Conservation (phyloP, 2,797 vertebrate genomes). For the Gymnopithys bicolor region DNA sequence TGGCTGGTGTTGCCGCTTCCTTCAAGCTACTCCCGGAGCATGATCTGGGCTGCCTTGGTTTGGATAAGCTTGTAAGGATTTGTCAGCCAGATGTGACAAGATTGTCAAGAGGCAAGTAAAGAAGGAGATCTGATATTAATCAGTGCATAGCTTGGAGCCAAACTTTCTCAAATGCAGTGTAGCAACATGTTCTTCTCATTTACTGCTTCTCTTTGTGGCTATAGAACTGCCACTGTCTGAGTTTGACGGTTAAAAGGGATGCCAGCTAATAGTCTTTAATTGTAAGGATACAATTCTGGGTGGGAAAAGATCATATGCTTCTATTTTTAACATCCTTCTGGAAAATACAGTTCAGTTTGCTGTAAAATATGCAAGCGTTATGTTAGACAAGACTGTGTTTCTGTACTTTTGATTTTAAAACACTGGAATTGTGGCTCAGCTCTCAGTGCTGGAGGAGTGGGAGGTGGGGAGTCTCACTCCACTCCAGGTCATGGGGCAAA, state of each 20-base stretch:
- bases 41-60: conserved; percentile 80
- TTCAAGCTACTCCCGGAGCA: conserved; percentile 81
- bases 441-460: neutral
- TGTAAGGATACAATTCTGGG: conserved; percentile 62
- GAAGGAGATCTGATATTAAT: conserved; percentile 91
- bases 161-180: conserved; percentile 89
- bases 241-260: conserved; percentile 78
- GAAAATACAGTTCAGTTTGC: conserved; percentile 31
- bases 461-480: neutral
- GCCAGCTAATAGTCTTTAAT: conserved; percentile 75
- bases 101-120: conserved; percentile 86
- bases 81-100: conserved; percentile 94
- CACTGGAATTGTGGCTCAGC: conserved; percentile 1
- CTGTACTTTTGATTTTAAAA: conserved; percentile 43
- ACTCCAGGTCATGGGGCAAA: conserved; percentile 7
- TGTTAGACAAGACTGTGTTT: neutral
- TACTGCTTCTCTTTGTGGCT: conserved; percentile 83
- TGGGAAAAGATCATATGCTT: conserved; percentile 46
- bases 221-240: conserved; percentile 77
- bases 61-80: conserved; percentile 87
- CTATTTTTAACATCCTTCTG: conserved; percentile 54
- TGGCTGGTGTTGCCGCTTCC: conserved; percentile 80
- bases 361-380: neutral
- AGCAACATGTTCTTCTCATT: conserved; percentile 92
- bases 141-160: conserved; percentile 91